phyloP scores from a whole-genome alignment of 2,113 vertebrate genomes.

The Melanotaenia duboulayi region DNA sequence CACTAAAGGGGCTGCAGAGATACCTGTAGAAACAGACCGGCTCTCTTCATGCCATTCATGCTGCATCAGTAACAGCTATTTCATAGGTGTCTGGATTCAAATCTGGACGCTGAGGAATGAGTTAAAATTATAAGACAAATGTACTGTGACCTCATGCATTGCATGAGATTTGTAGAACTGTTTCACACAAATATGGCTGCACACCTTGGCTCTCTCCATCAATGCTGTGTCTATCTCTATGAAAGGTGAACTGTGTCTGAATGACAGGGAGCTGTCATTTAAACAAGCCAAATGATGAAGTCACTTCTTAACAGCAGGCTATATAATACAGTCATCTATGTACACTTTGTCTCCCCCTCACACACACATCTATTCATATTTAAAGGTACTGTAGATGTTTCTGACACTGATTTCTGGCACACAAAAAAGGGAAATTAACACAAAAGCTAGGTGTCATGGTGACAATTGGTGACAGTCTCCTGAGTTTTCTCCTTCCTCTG shows the following conservation, averaged over 20 bases:
- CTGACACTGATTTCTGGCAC: conserved; percentile 65
- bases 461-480: conserved; percentile 81
- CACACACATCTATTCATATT: conserved; percentile 75
- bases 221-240: neutral
- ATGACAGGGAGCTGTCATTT: neutral
- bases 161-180: too few species aligned
- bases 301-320: conserved; percentile 32
- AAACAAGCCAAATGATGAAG: neutral
- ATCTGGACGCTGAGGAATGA: too few species aligned
- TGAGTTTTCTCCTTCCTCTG: conserved; percentile 57
- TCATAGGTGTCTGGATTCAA: too few species aligned
- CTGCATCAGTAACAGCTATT: too few species aligned
- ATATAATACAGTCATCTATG: conserved; percentile 13
- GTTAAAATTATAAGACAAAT: neutral
- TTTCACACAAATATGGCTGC: neutral
- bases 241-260: neutral
- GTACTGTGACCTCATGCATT: too few species aligned
- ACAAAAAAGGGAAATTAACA: conserved; percentile 78
- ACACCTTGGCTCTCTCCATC: neutral
- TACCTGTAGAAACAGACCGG: neutral
- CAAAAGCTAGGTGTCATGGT: conserved; percentile 65
- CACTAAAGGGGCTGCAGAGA: neutral
- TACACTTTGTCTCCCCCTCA: neutral
- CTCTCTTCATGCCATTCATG: neutral
- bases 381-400: conserved; percentile 72